Evolutionary conservation across 2,113 vertebrate genomes (phyloP).

Genomic region (Peromyscus maniculatus): DNA sequence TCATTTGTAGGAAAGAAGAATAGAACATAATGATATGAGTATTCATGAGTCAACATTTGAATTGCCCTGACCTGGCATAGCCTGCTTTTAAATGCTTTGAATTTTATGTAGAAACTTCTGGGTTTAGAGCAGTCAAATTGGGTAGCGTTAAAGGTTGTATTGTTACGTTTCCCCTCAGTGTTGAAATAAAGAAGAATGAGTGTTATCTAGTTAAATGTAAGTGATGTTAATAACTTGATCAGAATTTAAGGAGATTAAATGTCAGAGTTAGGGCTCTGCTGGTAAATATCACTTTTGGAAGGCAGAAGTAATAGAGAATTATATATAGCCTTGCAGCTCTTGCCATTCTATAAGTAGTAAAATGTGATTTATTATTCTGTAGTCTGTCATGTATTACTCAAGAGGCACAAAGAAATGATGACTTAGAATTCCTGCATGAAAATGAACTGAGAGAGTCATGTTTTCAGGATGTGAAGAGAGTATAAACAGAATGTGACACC

Average conservation of each 20-base stretch:
- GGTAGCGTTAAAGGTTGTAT: neutral
- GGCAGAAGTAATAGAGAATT: slow-evolving; percentile 72
- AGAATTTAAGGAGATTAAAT: slow-evolving; percentile 77
- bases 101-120: neutral
- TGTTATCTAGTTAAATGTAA: slow-evolving; percentile 64
- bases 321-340: slow-evolving; percentile 59
- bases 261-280: slow-evolving; percentile 60
- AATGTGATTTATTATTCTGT: slow-evolving; percentile 77
- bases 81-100: slow-evolving; percentile 12
- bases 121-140: neutral
- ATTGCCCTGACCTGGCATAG: neutral
- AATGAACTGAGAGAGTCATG: slow-evolving; percentile 49
- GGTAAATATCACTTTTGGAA: slow-evolving; percentile 77
- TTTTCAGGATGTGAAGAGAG: slow-evolving; percentile 64
- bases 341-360: slow-evolving; percentile 72
- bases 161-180: slow-evolving; percentile 54
- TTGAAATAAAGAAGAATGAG: slow-evolving; percentile 62
- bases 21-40: neutral
- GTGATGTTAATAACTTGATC: slow-evolving; percentile 74
- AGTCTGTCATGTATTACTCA: slow-evolving; percentile 71
- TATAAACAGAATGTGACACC: slow-evolving; percentile 60
- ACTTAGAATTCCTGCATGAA: slow-evolving; percentile 73
- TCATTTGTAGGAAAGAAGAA: neutral
- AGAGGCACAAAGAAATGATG: slow-evolving; percentile 68
- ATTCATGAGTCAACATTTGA: slow-evolving; percentile 19